Evolutionary conservation across 2,113 vertebrate species (phyloP).

Genomic region (Corythoichthys intestinalis): DNA sequence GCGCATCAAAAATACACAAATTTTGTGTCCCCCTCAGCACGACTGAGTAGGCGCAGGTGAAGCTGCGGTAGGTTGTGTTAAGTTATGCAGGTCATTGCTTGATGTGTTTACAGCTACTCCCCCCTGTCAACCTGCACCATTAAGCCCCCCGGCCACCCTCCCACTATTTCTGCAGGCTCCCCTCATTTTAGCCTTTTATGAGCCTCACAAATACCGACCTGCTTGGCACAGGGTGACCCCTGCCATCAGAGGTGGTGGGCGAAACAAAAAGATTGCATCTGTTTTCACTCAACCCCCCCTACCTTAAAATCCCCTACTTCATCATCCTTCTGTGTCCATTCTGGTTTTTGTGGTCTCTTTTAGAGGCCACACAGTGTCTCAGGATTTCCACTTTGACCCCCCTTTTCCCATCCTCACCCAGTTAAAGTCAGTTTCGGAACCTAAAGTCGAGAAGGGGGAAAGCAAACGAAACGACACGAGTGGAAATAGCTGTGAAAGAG

Average conservation of each 20-base stretch:
- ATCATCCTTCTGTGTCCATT: slow-evolving; percentile 61
- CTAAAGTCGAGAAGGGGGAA: slow-evolving; percentile 28
- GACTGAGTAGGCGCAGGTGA: slow-evolving; percentile 44
- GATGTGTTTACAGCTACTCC: slow-evolving; percentile 57
- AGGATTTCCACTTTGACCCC: slow-evolving; percentile 60
- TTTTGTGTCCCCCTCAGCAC: background rate
- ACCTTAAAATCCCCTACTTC: slow-evolving; percentile 16
- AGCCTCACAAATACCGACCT: slow-evolving; percentile 42
- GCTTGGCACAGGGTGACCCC: slow-evolving; percentile 45
- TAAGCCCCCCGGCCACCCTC: slow-evolving; percentile 23
- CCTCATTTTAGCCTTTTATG: slow-evolving; percentile 42
- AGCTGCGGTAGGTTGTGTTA: slow-evolving; percentile 51
- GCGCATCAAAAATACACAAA: slow-evolving; percentile 32
- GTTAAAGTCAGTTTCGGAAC: background rate
- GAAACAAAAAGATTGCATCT: slow-evolving; percentile 53
- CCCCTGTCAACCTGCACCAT: slow-evolving; percentile 27
- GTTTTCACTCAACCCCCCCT: slow-evolving; percentile 33
- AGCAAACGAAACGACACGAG: slow-evolving; percentile 33
- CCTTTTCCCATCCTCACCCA: background rate
- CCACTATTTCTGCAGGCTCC: slow-evolving; percentile 38
- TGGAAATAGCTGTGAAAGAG: slow-evolving; percentile 71
- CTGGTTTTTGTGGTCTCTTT: slow-evolving; percentile 52
- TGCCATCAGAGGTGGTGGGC: slow-evolving; percentile 47
- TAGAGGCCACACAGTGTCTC: slow-evolving; percentile 72
- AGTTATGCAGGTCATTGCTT: slow-evolving; percentile 59